Evolutionary conservation across 1,140 invertebrate genomes (phyloP).

Genomic region (Oreohelix idahoensis): DNA sequence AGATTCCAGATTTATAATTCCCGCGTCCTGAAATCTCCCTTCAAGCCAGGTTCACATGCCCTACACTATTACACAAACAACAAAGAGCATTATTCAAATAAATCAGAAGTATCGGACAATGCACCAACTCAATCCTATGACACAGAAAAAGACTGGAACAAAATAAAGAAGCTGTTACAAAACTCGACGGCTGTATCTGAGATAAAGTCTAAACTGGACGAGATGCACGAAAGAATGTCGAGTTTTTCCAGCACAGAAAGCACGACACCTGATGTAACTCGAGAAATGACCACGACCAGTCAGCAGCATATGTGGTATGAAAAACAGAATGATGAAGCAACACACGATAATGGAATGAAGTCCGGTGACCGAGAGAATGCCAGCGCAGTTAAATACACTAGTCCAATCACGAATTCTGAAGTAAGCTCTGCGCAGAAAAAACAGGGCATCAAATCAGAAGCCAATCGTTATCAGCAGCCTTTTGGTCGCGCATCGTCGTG

Average conservation of each 20-base stretch:
- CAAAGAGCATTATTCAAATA: not conserved
- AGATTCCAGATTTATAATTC: not conserved
- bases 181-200: slow-evolving; percentile 27
- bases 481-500: not conserved
- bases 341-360: not conserved
- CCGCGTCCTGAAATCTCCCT: not conserved
- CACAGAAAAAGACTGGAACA: not conserved
- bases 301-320: not conserved
- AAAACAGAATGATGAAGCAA: not conserved
- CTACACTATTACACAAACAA: not conserved
- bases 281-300: not conserved
- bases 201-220: slow-evolving; percentile 33
- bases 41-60: not conserved
- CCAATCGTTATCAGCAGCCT: not conserved
- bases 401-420: not conserved
- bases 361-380: not conserved
- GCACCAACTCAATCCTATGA: not conserved
- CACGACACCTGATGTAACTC: not conserved
- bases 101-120: not conserved
- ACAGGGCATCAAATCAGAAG: not conserved
- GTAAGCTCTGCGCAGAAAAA: not conserved
- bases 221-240: slow-evolving; percentile 8
- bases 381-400: not conserved
- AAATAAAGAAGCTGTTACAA: slow-evolving; percentile 4
- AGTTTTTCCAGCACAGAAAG: not conserved